Percentiles rank a stretch among this genome's conserved stretches.
These are phyloP conservation scores for Trissolcus brochymenae DNA, from an alignment of 2,888 invertebrate genomes.

Conservation along the genomic window DNA sequence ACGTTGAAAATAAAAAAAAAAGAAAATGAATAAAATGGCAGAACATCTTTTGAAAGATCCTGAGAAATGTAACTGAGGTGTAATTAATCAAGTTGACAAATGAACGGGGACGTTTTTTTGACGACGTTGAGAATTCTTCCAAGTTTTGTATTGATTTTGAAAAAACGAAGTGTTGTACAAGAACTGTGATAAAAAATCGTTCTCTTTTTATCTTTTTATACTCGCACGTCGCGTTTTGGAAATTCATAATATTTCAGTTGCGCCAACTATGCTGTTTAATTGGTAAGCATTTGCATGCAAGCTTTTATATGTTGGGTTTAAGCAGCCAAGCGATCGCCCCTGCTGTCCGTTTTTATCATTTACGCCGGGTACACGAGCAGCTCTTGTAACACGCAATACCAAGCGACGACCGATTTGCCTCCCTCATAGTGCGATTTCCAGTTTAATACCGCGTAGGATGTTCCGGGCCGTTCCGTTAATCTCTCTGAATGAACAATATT, in stretches of 20 bases:
- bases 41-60: too few relatives aligned
- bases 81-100: too few relatives aligned
- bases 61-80: too few relatives aligned
- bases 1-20: too few relatives aligned
- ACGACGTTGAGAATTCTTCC: too few relatives aligned
- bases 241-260: constrained; percentile 67
- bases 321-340: constrained; percentile 66
- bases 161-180: too few relatives aligned
- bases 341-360: constrained; percentile 70
- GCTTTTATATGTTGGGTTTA: constrained; percentile 66
- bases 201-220: too few relatives aligned
- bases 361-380: constrained; percentile 66
- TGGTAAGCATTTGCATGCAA: constrained; percentile 66
- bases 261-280: constrained; percentile 62
- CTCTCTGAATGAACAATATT: constrained; percentile 25
- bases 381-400: constrained; percentile 65
- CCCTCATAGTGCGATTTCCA: constrained; percentile 53
- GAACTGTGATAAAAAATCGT: too few relatives aligned
- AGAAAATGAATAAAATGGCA: too few relatives aligned
- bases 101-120: too few relatives aligned
- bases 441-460: constrained; percentile 62
- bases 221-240: constrained; percentile 54
- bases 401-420: constrained; percentile 35
- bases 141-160: too few relatives aligned
- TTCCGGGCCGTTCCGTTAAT: constrained; percentile 59